Evolutionary conservation across 2,888 invertebrate species (phyloP), one percentile per base, ranked within the genome.

Genomic region (Odontocerum albicorne): DNA sequence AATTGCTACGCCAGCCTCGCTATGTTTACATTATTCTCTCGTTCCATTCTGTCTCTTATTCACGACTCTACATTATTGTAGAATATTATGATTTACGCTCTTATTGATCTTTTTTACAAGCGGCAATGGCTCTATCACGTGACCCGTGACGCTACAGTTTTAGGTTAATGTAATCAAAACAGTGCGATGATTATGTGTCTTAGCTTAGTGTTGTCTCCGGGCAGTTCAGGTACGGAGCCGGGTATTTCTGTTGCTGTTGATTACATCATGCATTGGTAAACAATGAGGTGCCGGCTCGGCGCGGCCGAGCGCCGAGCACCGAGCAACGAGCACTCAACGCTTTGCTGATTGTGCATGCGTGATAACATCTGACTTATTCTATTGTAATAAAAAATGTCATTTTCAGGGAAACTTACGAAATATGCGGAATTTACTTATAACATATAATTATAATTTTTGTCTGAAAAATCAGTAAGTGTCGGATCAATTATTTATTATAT

Each of bases 101-200:
- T 13, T 47, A 53, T 47, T 47, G 53, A 47, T 46, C 47, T 38
- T 53, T 35, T 13, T 21, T 47, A 17, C 27, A 40, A 17, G 13
- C 13, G 31, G 33, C 32, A n/a, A 21, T 31, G 12, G 21, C 42
- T 20, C 16, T n/a, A 43, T 50, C 55, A 44, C 49, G 55, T 50
- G 55, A 55, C 44, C 36, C 32, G 32, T 55, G 55, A 50, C 55
- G 49, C 55, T 44, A 49, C 10, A 32, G 21, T 55, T 55, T 55
- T 55, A 55, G 55, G 55, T 55, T 55, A 55, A 31, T 40, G 50
- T 54, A 47, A 54, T 54, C 53, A 54, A 32, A 54, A 54, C 53
- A 54, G 47, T 42, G 42, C 47, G 42, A 43, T 36, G 31, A 44
- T 27, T 12, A 36, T 40, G 39, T 32, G 31, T 20, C 20, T 27